Conservation (phyloP, 2,113 vertebrate genomes). For the Catharus minimus region DNA sequence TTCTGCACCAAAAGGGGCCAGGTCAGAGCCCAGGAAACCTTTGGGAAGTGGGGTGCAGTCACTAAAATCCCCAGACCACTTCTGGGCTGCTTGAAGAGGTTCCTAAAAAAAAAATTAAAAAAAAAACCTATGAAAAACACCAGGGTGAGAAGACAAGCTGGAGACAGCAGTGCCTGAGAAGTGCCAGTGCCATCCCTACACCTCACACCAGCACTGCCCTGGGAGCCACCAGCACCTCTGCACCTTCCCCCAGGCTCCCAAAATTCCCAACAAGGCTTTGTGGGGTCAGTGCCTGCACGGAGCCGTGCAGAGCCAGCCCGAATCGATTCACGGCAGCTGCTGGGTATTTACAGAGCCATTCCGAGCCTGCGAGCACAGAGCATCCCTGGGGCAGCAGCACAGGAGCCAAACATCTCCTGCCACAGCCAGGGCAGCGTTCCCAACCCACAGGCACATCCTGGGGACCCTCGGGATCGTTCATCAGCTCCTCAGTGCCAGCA, state of each 20-base stretch:
- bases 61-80: background rate
- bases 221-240: background rate
- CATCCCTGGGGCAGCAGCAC: background rate
- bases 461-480: accelerated
- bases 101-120: background rate
- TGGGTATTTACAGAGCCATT: background rate
- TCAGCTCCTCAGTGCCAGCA: accelerated
- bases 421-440: background rate
- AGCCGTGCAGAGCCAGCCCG: background rate
- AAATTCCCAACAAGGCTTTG: accelerated
- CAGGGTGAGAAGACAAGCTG: background rate
- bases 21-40: background rate
- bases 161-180: background rate
- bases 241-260: background rate
- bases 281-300: background rate
- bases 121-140: background rate
- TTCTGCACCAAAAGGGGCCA: background rate
- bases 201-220: background rate
- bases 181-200: background rate
- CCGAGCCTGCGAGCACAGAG: accelerated
- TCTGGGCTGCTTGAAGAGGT: background rate
- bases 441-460: accelerated
- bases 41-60: background rate
- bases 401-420: background rate
- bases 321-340: background rate